Percentiles rank a stretch among this genome's conserved stretches.
Evolutionary conservation across 1,140 invertebrate species (phyloP).

Genomic region (Anoplophora glabripennis): DNA sequence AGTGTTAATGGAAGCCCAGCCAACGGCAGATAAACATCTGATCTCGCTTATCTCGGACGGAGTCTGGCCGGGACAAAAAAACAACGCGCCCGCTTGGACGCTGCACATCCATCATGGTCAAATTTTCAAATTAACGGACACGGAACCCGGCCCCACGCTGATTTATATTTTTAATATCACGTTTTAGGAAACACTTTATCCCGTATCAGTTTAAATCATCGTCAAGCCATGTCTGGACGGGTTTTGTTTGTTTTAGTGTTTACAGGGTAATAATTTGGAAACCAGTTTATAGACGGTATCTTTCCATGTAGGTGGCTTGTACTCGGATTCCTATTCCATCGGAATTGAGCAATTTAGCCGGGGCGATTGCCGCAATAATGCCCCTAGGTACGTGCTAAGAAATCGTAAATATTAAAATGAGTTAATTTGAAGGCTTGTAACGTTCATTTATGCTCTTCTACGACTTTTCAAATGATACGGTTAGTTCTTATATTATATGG

Average conservation of each 20-base stretch:
- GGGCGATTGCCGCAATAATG: no score
- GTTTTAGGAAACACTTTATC: constrained; percentile 19
- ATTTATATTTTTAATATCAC: constrained; percentile 19
- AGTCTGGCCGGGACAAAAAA: constrained; percentile 14
- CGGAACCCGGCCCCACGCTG: constrained; percentile 14
- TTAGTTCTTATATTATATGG: no score
- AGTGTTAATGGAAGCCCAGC: constrained; percentile 19
- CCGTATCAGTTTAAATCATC: constrained; percentile 7
- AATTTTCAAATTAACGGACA: not conserved
- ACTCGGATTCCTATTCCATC: constrained; percentile 30
- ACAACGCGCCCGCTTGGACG: constrained; percentile 14
- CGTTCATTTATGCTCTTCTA: no score
- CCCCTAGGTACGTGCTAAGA: no score
- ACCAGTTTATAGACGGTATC: constrained; percentile 32
- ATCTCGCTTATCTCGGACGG: constrained; percentile 16
- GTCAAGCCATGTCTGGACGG: not conserved
- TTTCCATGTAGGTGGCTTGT: constrained; percentile 35
- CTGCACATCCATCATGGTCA: constrained; percentile 20
- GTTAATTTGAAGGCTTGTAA: no score
- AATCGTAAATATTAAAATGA: no score
- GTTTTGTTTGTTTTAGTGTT: constrained; percentile 27
- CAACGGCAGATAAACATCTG: constrained; percentile 11
- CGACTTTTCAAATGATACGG: no score
- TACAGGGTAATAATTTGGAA: constrained; percentile 33
- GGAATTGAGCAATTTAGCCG: not conserved